Conservation (phyloP, 2,888 invertebrate species). For the Ctenicera cuprea region DNA sequence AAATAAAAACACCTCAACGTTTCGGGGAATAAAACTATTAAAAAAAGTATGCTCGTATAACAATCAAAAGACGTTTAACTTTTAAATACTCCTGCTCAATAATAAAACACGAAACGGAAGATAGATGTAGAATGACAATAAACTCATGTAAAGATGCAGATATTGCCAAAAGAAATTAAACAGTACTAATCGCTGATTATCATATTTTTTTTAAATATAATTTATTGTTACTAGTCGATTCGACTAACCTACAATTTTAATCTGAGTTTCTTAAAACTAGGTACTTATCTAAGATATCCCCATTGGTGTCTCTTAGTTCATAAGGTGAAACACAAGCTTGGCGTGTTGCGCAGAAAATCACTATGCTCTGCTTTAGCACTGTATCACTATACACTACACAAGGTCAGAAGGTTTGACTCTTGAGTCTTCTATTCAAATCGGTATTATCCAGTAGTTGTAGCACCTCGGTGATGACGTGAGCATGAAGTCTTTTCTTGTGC, state of each 20-base stretch:
- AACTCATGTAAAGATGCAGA: too few species aligned
- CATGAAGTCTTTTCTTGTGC: conserved; percentile 13
- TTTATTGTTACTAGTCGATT: conserved; percentile 3
- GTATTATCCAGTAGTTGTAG: conserved; percentile 32
- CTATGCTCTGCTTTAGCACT: conserved; percentile 2
- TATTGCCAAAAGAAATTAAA: too few species aligned
- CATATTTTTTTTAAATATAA: neutral
- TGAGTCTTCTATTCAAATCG: too few species aligned
- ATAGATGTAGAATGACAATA: too few species aligned
- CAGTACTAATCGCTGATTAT: too few species aligned
- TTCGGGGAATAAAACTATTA: too few species aligned
- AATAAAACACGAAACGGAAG: too few species aligned
- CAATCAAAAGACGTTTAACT: too few species aligned
- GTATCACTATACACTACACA: conserved; percentile 15
- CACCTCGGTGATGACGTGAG: conserved; percentile 30
- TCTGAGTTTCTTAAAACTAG: neutral
- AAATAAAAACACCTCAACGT: too few species aligned
- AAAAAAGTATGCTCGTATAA: too few species aligned
- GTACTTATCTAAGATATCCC: conserved; percentile 4
- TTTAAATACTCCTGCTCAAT: too few species aligned
- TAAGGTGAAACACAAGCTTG: conserved; percentile 4
- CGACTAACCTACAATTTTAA: conserved; percentile 2
- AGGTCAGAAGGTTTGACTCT: conserved; percentile 14
- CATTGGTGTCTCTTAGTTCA: conserved; percentile 4
- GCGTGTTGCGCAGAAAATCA: conserved; percentile 1